These are phyloP conservation scores for Fragum fragum DNA, from an alignment of 2,888 invertebrate genomes.

Conservation along the genomic window DNA sequence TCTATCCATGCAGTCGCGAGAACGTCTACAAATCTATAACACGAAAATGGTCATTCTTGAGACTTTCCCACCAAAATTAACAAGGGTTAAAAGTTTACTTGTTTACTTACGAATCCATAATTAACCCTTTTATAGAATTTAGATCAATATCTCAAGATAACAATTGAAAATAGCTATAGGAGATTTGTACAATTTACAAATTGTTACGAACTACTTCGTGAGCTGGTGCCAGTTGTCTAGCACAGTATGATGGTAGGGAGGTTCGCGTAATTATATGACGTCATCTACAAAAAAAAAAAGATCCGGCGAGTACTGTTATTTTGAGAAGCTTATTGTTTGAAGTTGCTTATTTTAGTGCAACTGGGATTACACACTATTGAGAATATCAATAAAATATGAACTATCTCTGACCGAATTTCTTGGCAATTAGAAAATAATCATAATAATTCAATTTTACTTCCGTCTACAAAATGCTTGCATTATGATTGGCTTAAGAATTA, in stretches of 20 bases:
- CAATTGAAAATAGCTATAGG: neutral
- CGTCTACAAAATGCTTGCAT: too few relatives aligned
- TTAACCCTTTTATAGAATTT: slow-evolving; percentile 17
- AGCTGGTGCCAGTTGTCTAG: slow-evolving; percentile 4
- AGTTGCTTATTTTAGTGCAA: neutral
- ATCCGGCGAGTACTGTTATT: neutral
- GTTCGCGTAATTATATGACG: neutral
- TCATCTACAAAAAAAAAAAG: neutral
- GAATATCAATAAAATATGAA: too few relatives aligned
- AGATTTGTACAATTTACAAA: neutral
- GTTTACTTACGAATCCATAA: slow-evolving; percentile 15
- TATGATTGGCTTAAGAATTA: too few relatives aligned
- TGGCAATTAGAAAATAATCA: too few relatives aligned
- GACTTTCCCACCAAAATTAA: neutral
- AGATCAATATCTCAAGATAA: neutral
- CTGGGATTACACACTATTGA: too few relatives aligned
- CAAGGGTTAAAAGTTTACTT: slow-evolving; percentile 17
- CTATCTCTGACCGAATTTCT: too few relatives aligned
- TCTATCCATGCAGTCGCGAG: too few relatives aligned
- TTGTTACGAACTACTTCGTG: slow-evolving; percentile 10
- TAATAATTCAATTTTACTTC: too few relatives aligned
- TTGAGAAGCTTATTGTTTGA: neutral
- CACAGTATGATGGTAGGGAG: neutral
- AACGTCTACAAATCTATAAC: too few relatives aligned
- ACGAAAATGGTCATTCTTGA: too few relatives aligned